Evolutionary conservation across 1,140 invertebrate genomes (phyloP), one percentile per base, ranked within the genome.

Genomic region (Zaprionus tsacasi): DNA sequence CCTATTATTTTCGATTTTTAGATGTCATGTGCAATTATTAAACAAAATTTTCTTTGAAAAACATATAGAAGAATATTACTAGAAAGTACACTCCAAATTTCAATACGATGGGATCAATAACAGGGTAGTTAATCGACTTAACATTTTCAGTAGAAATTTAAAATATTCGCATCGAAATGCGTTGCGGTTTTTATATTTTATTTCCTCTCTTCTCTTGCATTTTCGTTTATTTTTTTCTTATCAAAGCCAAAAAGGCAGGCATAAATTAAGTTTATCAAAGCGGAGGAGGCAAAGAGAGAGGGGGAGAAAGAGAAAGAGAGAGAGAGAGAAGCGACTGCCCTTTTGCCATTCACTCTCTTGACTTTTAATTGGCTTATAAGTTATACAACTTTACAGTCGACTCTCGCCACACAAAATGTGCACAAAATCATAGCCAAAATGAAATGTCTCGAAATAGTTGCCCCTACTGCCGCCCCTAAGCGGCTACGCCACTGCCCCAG

Each of bases 321-420:
- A 25, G 35, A 33, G 8, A 21, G 74, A 52, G 13, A 1, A 27
- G 72, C 52, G 50, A 59, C 35, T 61, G 33, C 65, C 13, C 36
- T 58, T 64, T 59, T 54, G 17, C 15, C 52, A 33, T 69, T 66
- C 35, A 21, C 76, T 58, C 69, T 74, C 70, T 81, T 70, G 59
- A 76, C 67, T 78, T 78, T 88, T 88, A 88, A 87, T 87, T 87
- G 83, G 83, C 77, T 80, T 70, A 88, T n/a, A n/a, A n/a, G n/a
- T 88, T 87, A 73, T 83, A 45, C 21, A 38, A n/a, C 43, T 17
- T 60, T 60, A 7, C 6, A 12, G 15, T 25, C 33, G 10, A 73
- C 38, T 48, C 48, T 55, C 21, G 21, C 35, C 35, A 8, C 3
- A 27, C 6, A 25, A 40, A 63, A 21, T 58, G 35, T 60, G 68